Conservation (phyloP, 1,140 invertebrate species). For the Phymorhynchus buccinoides region DNA sequence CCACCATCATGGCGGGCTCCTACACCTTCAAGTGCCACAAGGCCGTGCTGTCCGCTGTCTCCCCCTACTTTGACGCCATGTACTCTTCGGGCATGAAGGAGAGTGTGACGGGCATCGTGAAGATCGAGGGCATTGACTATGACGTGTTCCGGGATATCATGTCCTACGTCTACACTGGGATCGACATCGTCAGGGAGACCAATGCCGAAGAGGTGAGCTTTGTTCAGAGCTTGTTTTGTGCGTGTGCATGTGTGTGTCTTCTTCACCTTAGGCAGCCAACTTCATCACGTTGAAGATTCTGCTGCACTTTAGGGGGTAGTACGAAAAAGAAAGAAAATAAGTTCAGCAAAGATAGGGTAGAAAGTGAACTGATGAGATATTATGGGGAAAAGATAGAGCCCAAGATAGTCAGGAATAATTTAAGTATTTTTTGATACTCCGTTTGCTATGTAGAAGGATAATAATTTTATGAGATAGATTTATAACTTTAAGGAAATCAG, state of each 20-base stretch:
- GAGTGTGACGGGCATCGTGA: conserved; percentile 62
- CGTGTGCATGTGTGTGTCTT: background rate
- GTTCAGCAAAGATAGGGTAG: background rate
- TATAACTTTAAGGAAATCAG: no score
- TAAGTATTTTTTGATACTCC: no score
- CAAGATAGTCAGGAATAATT: no score
- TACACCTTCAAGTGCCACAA: conserved; percentile 61
- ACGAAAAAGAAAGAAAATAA: no score
- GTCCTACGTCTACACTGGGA: conserved; percentile 63
- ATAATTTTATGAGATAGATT: no score
- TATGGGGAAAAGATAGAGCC: no score
- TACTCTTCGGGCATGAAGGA: conserved; percentile 68
- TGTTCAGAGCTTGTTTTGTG: background rate
- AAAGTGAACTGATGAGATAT: no score
- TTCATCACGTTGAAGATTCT: no score
- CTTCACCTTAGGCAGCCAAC: no score
- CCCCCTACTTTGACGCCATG: conserved; percentile 67
- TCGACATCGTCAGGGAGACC: conserved; percentile 54
- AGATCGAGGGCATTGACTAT: conserved; percentile 62
- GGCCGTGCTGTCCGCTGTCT: conserved; percentile 62
- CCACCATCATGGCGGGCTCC: conserved; percentile 57
- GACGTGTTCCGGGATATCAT: conserved; percentile 61
- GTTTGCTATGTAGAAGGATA: no score
- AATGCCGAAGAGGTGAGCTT: conserved; percentile 57
- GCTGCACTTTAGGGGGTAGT: no score